Percentiles rank a stretch among this genome's conserved stretches.
These are phyloP conservation scores for Mus musculus DNA, from an alignment of 2,113 vertebrate genomes.

Conservation along the genomic window GRCm39 chr8:100005001-100005500, in stretches of 20 bases:
- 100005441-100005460: neutral
- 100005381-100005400: neutral
- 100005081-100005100: neutral
- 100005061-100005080: too few species aligned
- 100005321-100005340: neutral
- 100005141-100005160: neutral
- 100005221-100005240: neutral
- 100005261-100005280: neutral
- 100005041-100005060: neutral
- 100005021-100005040: too few species aligned
- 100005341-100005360: neutral
- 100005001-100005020: neutral
- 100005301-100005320: neutral
- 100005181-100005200: neutral
- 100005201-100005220: neutral
- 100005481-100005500: accelerated
- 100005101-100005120: neutral
- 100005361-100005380: neutral
- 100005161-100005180: neutral
- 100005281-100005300: neutral
- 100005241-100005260: neutral
- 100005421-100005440: neutral
- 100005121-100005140: neutral
- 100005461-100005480: neutral
- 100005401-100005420: neutral